Conservation (phyloP, 64 coral and sea anemone species). For the Stichodactyla mertensii region DNA sequence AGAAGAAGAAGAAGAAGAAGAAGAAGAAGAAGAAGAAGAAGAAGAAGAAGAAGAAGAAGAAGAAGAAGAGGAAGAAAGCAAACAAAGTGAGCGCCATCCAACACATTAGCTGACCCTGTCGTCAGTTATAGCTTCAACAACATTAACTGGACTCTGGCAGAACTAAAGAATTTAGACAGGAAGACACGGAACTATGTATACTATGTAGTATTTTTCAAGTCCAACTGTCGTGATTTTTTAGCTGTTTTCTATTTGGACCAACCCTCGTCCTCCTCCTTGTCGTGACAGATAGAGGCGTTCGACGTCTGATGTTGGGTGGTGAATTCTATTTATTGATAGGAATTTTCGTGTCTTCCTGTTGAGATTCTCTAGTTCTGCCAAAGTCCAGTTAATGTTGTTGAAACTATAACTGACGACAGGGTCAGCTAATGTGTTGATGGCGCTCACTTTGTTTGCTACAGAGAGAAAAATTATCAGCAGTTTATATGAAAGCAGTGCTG, state of each 20-base stretch:
- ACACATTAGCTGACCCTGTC: not conserved
- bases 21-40: no score
- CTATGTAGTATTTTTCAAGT: no score
- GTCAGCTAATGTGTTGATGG: not conserved
- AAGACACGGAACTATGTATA: slow-evolving; percentile 29
- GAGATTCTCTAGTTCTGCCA: not conserved
- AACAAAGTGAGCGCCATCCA: not conserved
- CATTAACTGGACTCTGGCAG: not conserved
- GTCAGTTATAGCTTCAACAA: not conserved
- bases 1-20: no score
- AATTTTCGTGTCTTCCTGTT: slow-evolving; percentile 15
- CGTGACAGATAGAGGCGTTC: not conserved
- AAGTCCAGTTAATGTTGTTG: not conserved
- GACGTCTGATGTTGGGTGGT: not conserved
- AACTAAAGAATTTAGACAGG: not conserved
- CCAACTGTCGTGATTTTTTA: not conserved
- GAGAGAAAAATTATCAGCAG: no score
- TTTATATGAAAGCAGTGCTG: no score
- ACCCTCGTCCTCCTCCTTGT: not conserved
- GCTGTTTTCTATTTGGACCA: not conserved
- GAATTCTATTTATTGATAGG: not conserved
- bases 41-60: no score
- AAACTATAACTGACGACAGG: not conserved
- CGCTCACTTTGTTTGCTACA: not conserved
- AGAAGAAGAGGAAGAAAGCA: no score